Evolutionary conservation across 2,113 vertebrate genomes (phyloP), one percentile per base, ranked within the genome.

Genomic region (Saguinus midas): DNA sequence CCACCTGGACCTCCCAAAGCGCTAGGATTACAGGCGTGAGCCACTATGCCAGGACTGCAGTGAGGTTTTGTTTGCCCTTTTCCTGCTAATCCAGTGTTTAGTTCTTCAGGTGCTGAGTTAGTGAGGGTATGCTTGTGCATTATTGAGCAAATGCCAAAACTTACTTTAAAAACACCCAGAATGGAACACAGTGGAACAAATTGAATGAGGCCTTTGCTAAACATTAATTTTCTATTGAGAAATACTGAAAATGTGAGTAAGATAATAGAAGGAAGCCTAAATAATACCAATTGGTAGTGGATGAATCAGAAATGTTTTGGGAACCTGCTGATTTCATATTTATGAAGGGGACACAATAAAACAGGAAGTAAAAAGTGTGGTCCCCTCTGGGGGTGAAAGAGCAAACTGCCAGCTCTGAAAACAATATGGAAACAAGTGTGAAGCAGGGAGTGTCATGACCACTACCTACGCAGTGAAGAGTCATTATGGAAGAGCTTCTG

Each of bases 211-310:
- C 0, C 8, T 20, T 66, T 73, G 43, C 10, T 10, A 94, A 97
- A 85, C 48, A 37, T 83, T 92, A 70, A 58, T 76, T 73, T 88
- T 80, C 23, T 50, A 93, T 79, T 84, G 45, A 94, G 81, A 87
- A 86, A 79, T 27, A 87, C 50, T 78, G 68, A 81, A 73, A 84
- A 18, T 50, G 20, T 79, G 14, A 82, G 73, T 87, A 85, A 79
- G 29, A 87, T 94, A 96, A 90, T 91, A 95, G 40, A 91, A 91
- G 87, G 94, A 97, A 96, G 40, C 21, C 6, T 84, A 90, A 85
- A 72, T 64, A 96, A 96, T 92, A 90, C 43, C 12, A 94, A 76
- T 72, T 73, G 78, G 17, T 43, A 72, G 27, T 27, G 32, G 66
- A 87, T 91, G 73, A 92, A 87, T 95, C 79, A n/a, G 18, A 95